Conservation (phyloP, 2,113 vertebrate genomes). For the Lontra canadensis region DNA sequence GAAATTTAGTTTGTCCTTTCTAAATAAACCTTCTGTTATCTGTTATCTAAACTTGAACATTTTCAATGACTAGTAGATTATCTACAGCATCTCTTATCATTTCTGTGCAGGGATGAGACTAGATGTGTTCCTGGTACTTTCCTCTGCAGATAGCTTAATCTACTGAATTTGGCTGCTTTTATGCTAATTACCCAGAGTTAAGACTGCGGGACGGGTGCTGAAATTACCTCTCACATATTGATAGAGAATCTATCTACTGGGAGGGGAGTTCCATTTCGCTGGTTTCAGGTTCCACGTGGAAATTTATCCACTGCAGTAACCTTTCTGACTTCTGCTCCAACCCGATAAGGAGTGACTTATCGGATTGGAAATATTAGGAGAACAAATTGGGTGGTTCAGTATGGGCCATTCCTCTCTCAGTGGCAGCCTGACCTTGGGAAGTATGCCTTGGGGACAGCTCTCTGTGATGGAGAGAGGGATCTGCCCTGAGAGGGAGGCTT, state of each 20-base stretch:
- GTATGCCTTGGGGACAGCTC: background rate
- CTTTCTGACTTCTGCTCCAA: background rate
- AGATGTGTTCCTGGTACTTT: background rate
- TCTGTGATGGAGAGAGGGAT: background rate
- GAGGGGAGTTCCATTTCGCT: background rate
- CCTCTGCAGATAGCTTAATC: background rate
- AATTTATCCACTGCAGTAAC: background rate
- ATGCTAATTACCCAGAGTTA: background rate
- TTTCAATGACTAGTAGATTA: background rate
- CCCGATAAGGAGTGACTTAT: background rate
- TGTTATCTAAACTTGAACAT: background rate
- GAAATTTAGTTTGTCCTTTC: background rate
- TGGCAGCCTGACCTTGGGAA: background rate
- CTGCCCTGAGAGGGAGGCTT: background rate
- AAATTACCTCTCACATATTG: background rate
- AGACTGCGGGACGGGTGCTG: background rate
- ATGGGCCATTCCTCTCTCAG: background rate
- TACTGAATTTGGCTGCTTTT: background rate
- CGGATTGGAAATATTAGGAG: background rate
- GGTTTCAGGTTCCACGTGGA: background rate
- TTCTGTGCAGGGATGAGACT: background rate
- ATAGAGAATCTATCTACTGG: background rate
- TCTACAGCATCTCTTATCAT: background rate
- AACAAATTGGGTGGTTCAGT: background rate
- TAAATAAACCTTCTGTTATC: background rate